These are phyloP conservation scores for Steinernema khuongi DNA, from an alignment of 1,140 invertebrate species.

Conservation along the genomic window DNA sequence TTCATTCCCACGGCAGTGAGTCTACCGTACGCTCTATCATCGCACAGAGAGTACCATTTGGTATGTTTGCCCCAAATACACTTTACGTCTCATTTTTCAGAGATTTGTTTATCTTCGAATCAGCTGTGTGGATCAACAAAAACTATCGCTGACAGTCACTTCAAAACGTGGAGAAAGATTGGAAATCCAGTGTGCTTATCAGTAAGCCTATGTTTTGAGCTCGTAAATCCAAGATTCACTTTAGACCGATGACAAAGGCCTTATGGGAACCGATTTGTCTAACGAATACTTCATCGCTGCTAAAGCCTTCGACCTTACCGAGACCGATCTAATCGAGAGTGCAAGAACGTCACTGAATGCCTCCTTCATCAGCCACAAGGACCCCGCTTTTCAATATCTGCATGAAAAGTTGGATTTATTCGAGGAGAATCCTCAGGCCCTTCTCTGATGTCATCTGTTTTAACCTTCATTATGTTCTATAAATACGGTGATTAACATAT, in stretches of 20 bases:
- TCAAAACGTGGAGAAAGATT: conserved; percentile 6
- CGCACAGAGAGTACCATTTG: not conserved
- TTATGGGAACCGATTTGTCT: conserved; percentile 17
- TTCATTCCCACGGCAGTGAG: not conserved
- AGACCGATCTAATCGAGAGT: not conserved
- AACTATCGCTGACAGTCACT: conserved; percentile 4
- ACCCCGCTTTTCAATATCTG: not conserved
- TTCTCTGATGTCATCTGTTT: too few species aligned
- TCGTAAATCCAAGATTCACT: not conserved
- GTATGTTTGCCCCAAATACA: not conserved
- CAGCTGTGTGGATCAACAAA: conserved; percentile 9
- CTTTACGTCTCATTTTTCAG: conserved; percentile 13
- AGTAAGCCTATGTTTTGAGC: too few species aligned
- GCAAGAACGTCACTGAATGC: not conserved
- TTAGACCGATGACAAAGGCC: conserved; percentile 34
- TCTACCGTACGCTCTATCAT: not conserved
- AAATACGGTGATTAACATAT: too few species aligned
- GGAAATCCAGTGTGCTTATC: conserved; percentile 21
- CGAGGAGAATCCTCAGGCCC: too few species aligned
- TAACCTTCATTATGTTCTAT: too few species aligned
- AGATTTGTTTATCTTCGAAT: conserved; percentile 32
- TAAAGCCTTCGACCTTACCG: not conserved
- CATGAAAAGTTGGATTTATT: not conserved
- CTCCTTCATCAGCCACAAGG: not conserved
- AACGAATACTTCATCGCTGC: conserved; percentile 22